Evolutionary conservation across 1,140 invertebrate genomes (phyloP).

Genomic region (Lasioglossum albipes): DNA sequence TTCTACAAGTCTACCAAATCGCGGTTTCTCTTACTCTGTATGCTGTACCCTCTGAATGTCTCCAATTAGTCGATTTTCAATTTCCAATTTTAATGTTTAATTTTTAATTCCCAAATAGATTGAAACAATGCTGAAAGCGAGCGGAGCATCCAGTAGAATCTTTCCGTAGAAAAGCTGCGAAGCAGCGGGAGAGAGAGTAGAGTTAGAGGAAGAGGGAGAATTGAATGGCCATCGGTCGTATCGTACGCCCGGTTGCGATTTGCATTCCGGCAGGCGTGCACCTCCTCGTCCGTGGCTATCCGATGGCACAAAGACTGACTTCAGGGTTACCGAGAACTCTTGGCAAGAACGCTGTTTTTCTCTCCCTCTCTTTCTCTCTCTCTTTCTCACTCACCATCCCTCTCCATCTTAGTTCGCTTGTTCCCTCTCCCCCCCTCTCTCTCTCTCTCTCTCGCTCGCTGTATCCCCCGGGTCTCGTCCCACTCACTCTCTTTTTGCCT

Average conservation of each 20-base stretch:
- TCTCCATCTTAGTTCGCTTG: background rate
- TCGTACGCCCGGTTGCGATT: conserved; percentile 51
- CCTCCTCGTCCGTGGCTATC: conserved; percentile 50
- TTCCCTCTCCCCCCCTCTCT: background rate
- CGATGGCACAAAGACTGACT: conserved; percentile 64
- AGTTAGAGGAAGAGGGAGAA: background rate
- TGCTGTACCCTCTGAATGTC: too few relatives aligned
- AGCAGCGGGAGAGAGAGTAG: background rate
- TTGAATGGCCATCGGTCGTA: conserved; percentile 30
- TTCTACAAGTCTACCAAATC: too few relatives aligned
- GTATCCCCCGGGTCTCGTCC: conserved; percentile 4
- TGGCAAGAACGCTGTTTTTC: conserved; percentile 58
- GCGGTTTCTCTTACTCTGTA: too few relatives aligned
- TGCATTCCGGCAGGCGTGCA: conserved; percentile 58
- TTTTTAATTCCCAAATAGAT: background rate
- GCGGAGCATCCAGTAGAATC: background rate
- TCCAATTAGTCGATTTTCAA: too few relatives aligned
- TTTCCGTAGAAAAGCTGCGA: background rate
- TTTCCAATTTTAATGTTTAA: too few relatives aligned
- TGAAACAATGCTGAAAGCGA: background rate
- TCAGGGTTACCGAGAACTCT: conserved; percentile 64
- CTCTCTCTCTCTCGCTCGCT: background rate
- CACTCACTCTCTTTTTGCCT: conserved; percentile 44
- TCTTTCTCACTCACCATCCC: background rate
- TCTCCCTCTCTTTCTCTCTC: conserved; percentile 12